A percentile compares a stretch with the other conserved stretches of the same genome.
Evolutionary conservation across 2,797 vertebrate genomes (phyloP).

Genomic region (Enteromius argenteus): DNA sequence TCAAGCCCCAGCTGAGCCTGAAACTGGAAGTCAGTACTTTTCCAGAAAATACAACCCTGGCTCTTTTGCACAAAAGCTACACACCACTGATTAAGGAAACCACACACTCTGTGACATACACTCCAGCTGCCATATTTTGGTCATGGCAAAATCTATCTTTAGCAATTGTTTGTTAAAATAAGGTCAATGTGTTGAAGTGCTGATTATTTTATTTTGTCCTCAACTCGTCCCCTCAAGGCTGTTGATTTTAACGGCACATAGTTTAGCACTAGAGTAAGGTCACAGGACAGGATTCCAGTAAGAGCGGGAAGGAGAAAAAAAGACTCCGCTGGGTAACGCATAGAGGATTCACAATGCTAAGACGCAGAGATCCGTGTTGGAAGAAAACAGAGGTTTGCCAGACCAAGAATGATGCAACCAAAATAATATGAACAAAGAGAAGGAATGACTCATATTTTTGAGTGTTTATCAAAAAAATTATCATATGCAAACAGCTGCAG

Average conservation of each 20-base stretch:
- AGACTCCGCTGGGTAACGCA: constrained; percentile 41
- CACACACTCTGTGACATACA: constrained; percentile 66
- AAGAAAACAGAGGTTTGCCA: constrained; percentile 29
- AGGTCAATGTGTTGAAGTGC: constrained; percentile 67
- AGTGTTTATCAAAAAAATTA: constrained; percentile 5
- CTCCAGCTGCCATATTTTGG: constrained; percentile 67
- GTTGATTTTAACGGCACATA: constrained; percentile 78
- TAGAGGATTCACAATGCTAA: constrained; percentile 10
- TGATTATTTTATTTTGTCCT: constrained; percentile 58
- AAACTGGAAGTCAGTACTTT: constrained; percentile 49
- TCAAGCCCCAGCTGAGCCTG: constrained; percentile 36
- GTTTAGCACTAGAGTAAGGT: constrained; percentile 62
- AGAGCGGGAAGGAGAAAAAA: constrained; percentile 69
- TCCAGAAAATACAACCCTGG: constrained; percentile 57
- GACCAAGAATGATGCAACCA: constrained; percentile 28
- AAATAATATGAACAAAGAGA: constrained; percentile 16
- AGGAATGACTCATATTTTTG: constrained; percentile 38
- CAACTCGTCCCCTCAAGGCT: constrained; percentile 59
- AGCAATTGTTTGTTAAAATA: constrained; percentile 71
- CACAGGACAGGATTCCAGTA: constrained; percentile 74
- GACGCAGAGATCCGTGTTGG: constrained; percentile 11
- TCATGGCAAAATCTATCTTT: constrained; percentile 70
- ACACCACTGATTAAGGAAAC: constrained; percentile 70
- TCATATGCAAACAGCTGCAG: constrained; percentile 24
- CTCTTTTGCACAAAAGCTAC: constrained; percentile 60